phyloP scores from a whole-genome alignment of 37 sponge, comb jelly and placozoan genomes.

The Lycopodina hypogea region DNA sequence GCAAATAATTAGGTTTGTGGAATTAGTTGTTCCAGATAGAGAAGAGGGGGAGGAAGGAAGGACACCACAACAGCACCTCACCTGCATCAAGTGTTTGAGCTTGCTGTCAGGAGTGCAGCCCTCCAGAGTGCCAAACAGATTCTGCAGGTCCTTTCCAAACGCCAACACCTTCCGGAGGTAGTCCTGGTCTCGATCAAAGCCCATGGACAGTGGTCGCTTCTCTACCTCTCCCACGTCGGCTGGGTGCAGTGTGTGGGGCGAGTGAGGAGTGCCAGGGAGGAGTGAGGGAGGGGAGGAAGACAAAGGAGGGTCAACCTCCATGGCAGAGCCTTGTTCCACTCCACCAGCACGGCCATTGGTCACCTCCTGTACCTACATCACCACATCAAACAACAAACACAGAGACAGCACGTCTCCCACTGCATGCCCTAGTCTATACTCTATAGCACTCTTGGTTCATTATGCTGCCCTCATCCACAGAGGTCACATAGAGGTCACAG shows the following conservation, averaged over 20 bases:
- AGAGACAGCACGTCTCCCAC: neutral
- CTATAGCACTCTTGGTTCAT: too few species aligned
- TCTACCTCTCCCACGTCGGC: neutral
- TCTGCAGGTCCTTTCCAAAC: constrained; percentile 79
- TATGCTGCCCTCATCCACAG: too few species aligned
- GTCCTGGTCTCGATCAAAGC: constrained; percentile 40
- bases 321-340: constrained; percentile 3
- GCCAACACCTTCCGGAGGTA: constrained; percentile 59
- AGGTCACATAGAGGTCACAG: too few species aligned
- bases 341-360: constrained; percentile 1
- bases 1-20: too few species aligned
- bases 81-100: constrained; percentile 56
- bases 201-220: neutral
- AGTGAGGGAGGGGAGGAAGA: neutral
- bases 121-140: constrained; percentile 24
- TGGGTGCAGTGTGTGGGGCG: neutral
- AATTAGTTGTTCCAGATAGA: too few species aligned
- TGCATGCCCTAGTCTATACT: too few species aligned
- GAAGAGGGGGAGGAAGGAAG: too few species aligned
- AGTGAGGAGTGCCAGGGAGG: neutral
- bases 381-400: neutral
- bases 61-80: too few species aligned
- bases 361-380: neutral
- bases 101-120: constrained; percentile 7
- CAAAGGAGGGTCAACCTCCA: constrained; percentile 37